A percentile compares a stretch with the other conserved stretches of the same genome.
phyloP scores from a whole-genome alignment of 1,140 invertebrate genomes.

The Microplitis demolitor region DNA sequence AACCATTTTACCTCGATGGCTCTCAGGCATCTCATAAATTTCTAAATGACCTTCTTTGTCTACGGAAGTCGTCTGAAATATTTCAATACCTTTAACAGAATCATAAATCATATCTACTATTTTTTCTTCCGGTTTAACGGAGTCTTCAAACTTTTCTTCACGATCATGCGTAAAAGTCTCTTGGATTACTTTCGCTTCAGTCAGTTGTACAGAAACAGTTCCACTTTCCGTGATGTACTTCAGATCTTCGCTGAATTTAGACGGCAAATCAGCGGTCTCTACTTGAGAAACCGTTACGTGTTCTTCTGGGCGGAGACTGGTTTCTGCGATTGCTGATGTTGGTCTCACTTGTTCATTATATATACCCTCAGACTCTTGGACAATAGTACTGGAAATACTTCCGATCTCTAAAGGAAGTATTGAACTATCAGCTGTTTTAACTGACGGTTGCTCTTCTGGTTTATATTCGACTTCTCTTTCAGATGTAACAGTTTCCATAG shows the following conservation, averaged over 20 bases:
- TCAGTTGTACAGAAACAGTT: conserved; percentile 55
- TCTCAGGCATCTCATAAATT: conserved; percentile 62
- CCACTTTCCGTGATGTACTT: conserved; percentile 65
- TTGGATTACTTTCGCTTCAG: conserved; percentile 66
- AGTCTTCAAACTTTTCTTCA: conserved; percentile 55
- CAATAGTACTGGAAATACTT: conserved; percentile 58
- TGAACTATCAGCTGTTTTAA: conserved; percentile 60
- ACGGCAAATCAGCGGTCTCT: conserved; percentile 62
- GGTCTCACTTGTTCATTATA: conserved; percentile 56
- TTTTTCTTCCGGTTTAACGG: conserved; percentile 46
- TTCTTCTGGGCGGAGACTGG: conserved; percentile 62
- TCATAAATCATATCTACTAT: conserved; percentile 54
- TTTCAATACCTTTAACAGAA: conserved; percentile 58
- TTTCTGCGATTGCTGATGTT: conserved; percentile 59
- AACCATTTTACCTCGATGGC: conserved; percentile 61
- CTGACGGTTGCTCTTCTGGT: conserved; percentile 49
- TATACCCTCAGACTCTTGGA: conserved; percentile 67
- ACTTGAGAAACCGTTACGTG: conserved; percentile 64
- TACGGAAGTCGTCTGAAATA: conserved; percentile 61
- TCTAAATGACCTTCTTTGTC: conserved; percentile 66
- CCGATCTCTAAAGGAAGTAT: conserved; percentile 65
- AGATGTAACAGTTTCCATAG: conserved; percentile 62
- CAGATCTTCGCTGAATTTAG: conserved; percentile 60
- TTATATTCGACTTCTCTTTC: conserved; percentile 67
- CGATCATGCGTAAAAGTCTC: conserved; percentile 63